These are phyloP conservation scores for Drosophila pandora DNA, from an alignment of 1,140 invertebrate species.

Conservation along the genomic window DNA sequence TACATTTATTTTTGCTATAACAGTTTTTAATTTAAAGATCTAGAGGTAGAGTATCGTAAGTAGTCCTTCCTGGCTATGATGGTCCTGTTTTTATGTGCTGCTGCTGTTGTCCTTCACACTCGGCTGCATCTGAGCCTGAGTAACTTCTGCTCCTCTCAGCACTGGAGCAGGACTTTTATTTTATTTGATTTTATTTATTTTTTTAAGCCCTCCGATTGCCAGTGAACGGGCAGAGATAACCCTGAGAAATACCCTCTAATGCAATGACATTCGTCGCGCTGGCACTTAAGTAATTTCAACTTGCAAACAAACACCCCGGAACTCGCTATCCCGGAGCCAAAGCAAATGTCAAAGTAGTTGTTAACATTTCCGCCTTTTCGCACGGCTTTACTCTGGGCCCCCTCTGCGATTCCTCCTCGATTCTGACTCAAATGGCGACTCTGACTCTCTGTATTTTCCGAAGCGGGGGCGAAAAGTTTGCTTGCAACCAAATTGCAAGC, in stretches of 20 bases:
- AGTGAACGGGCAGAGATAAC: slow-evolving; percentile 7
- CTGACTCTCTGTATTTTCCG: slow-evolving; percentile 1
- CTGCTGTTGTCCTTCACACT: slow-evolving; percentile 53
- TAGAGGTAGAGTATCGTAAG: not conserved
- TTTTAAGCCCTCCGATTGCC: slow-evolving; percentile 14
- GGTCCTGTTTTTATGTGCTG: slow-evolving; percentile 3
- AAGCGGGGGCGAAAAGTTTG: slow-evolving; percentile 52
- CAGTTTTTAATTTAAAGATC: not conserved
- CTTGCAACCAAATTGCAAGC: slow-evolving; percentile 65
- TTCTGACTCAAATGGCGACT: not conserved
- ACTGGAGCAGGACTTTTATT: slow-evolving; percentile 30
- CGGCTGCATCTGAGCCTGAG: slow-evolving; percentile 38
- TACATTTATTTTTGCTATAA: not conserved
- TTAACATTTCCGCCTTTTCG: slow-evolving; percentile 74
- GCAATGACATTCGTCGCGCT: slow-evolving; percentile 66
- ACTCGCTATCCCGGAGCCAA: slow-evolving; percentile 23
- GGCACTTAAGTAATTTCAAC: slow-evolving; percentile 76
- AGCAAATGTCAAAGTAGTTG: slow-evolving; percentile 78
- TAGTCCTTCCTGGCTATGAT: not conserved
- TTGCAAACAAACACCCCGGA: slow-evolving; percentile 56
- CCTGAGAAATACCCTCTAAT: slow-evolving; percentile 58
- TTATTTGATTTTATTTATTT: not conserved
- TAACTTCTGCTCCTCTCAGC: slow-evolving; percentile 57
- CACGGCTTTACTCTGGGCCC: slow-evolving; percentile 37
- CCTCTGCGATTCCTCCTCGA: not conserved